Evolutionary conservation across 92 coral and sea anemone species (phyloP).

Genomic region (Parazoanthus swiftii): DNA sequence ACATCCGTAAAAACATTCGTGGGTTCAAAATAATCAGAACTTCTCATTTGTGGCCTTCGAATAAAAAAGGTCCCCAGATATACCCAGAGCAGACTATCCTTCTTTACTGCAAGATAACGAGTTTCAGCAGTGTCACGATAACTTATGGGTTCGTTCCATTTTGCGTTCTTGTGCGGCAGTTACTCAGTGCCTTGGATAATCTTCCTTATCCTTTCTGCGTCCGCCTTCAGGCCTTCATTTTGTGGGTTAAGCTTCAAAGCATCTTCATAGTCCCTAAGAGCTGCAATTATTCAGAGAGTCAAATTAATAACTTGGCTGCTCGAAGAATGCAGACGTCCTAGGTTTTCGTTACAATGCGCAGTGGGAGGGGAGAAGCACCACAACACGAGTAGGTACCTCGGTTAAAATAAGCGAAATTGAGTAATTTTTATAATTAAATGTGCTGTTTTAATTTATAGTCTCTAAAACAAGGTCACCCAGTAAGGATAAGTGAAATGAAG

Average conservation of each 20-base stretch:
- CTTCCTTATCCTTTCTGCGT: slow-evolving; percentile 78
- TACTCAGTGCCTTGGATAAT: slow-evolving; percentile 79
- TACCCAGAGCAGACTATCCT: not conserved
- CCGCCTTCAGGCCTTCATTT: slow-evolving; percentile 69
- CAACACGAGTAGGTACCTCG: no score
- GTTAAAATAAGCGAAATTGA: no score
- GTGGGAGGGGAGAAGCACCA: no score
- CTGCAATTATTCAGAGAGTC: slow-evolving; percentile 45
- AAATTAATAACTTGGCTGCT: not conserved
- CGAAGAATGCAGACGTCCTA: not conserved
- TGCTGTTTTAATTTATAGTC: no score
- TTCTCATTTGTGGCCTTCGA: not conserved
- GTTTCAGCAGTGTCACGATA: not conserved
- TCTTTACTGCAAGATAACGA: not conserved
- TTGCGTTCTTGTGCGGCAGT: not conserved
- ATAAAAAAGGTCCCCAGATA: not conserved
- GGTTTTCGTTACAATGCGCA: no score
- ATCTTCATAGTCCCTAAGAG: slow-evolving; percentile 88
- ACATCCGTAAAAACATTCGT: not conserved
- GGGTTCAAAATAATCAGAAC: not conserved
- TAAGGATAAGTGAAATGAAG: no score
- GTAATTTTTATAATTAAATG: no score
- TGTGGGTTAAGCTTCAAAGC: slow-evolving; percentile 83
- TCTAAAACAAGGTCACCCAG: no score
- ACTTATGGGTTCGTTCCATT: not conserved